Conservation (phyloP, 2,797 vertebrate genomes). For the Tragopan temminckii region DNA sequence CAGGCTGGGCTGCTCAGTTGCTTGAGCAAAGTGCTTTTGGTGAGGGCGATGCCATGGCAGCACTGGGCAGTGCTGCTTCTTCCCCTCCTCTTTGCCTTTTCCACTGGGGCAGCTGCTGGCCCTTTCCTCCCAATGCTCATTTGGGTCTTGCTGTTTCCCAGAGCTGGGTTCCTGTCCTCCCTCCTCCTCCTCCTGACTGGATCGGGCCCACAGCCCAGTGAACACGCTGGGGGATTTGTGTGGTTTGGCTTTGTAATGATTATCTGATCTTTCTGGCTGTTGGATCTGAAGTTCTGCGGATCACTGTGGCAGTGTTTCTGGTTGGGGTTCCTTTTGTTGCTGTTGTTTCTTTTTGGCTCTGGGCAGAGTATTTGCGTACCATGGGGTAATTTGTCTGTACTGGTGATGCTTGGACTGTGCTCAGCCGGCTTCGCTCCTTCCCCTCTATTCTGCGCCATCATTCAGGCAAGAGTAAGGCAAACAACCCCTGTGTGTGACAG, state of each 20-base stretch:
- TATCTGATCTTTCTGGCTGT: too few relatives aligned
- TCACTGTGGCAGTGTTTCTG: neutral
- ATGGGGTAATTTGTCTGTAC: rapidly evolving
- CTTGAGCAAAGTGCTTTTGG: neutral
- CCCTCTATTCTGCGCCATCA: neutral
- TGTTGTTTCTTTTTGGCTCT: neutral
- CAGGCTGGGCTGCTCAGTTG: neutral
- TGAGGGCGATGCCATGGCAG: neutral
- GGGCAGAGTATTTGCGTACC: rapidly evolving
- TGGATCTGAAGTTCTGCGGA: rapidly evolving
- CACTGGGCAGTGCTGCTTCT: neutral
- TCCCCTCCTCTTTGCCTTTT: neutral
- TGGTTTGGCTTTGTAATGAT: rapidly evolving
- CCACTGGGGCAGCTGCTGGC: neutral
- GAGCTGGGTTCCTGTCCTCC: neutral
- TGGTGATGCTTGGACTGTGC: neutral
- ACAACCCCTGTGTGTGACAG: neutral
- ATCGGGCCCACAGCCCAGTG: rapidly evolving
- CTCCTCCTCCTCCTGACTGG: rapidly evolving
- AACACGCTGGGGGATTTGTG: rapidly evolving
- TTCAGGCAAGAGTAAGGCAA: neutral
- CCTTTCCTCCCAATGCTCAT: rapidly evolving
- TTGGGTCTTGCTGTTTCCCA: neutral
- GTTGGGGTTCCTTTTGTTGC: neutral
- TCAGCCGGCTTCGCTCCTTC: rapidly evolving